Conservation (phyloP, 1,140 invertebrate genomes). For the Asobara japonica region DNA sequence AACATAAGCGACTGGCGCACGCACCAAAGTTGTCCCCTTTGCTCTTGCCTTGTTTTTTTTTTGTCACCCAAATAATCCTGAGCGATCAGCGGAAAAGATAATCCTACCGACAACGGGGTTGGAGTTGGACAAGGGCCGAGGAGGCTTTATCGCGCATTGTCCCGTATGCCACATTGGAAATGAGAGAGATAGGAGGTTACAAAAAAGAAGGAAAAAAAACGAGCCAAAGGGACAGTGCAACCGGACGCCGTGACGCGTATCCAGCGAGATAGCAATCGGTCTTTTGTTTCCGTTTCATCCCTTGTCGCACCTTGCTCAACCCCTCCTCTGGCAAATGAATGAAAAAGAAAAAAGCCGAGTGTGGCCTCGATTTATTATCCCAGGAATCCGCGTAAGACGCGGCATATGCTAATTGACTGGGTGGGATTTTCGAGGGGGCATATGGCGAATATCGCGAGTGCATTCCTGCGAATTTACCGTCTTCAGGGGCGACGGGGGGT, state of each 20-base stretch:
- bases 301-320: slow-evolving; percentile 51
- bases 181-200: not conserved
- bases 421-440: slow-evolving; percentile 9
- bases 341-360: slow-evolving; percentile 32
- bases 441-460: not conserved
- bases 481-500: not conserved
- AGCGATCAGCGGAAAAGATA: slow-evolving; percentile 43
- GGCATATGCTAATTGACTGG: slow-evolving; percentile 24
- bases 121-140: slow-evolving; percentile 31
- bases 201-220: not conserved
- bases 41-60: slow-evolving; percentile 27
- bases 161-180: slow-evolving; percentile 5
- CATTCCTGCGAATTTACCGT: not conserved
- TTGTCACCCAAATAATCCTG: slow-evolving; percentile 38
- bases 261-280: slow-evolving; percentile 52
- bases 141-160: slow-evolving; percentile 28
- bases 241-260: slow-evolving; percentile 49
- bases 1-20: slow-evolving; percentile 15
- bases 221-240: slow-evolving; percentile 30
- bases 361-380: slow-evolving; percentile 24
- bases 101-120: slow-evolving; percentile 35
- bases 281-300: slow-evolving; percentile 62
- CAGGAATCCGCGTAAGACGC: not conserved
- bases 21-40: not conserved
- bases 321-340: slow-evolving; percentile 37